These are phyloP conservation scores for Drosophila borborema DNA, from an alignment of 2,888 invertebrate genomes.

Conservation along the genomic window DNA sequence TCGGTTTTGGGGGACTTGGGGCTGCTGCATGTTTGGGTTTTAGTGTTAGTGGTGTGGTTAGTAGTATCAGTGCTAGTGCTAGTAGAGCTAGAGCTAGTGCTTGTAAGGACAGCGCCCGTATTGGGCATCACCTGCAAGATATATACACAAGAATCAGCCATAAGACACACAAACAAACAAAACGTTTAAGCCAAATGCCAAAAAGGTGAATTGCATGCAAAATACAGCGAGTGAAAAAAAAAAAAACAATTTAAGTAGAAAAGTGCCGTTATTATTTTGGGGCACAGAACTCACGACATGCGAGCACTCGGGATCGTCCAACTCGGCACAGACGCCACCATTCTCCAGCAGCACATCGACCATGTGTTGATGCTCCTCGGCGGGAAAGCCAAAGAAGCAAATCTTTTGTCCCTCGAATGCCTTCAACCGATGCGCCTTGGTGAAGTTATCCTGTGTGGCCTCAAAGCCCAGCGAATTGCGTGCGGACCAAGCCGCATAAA, in stretches of 20 bases:
- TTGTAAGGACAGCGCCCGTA: slow-evolving; percentile 84
- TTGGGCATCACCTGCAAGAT: slow-evolving; percentile 85
- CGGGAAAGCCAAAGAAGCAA: slow-evolving; percentile 95
- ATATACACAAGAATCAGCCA: slow-evolving; percentile 58
- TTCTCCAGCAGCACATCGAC: slow-evolving; percentile 94
- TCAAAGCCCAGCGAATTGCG: slow-evolving; percentile 89
- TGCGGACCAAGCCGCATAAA: slow-evolving; percentile 93
- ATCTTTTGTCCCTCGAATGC: slow-evolving; percentile 95
- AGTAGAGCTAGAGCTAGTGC: slow-evolving; percentile 64
- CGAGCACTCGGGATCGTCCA: slow-evolving; percentile 93
- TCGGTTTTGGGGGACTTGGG: slow-evolving; percentile 17
- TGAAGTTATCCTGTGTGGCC: slow-evolving; percentile 89
- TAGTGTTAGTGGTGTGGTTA: slow-evolving; percentile 54
- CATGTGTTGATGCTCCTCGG: slow-evolving; percentile 96
- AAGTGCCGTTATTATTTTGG: background rate
- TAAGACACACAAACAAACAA: slow-evolving; percentile 47
- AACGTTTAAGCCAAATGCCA: slow-evolving; percentile 39
- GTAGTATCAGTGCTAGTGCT: slow-evolving; percentile 63
- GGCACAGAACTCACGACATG: slow-evolving; percentile 92
- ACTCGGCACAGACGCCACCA: slow-evolving; percentile 91
- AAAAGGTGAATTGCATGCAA: slow-evolving; percentile 49
- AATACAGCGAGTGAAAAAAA: slow-evolving; percentile 23
- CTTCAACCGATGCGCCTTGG: slow-evolving; percentile 91
- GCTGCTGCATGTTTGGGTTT: slow-evolving; percentile 35
- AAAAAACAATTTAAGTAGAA: slow-evolving; percentile 3